Evolutionary conservation across 2,888 invertebrate species (phyloP).

Genomic region (Lithophane semibrunnea): DNA sequence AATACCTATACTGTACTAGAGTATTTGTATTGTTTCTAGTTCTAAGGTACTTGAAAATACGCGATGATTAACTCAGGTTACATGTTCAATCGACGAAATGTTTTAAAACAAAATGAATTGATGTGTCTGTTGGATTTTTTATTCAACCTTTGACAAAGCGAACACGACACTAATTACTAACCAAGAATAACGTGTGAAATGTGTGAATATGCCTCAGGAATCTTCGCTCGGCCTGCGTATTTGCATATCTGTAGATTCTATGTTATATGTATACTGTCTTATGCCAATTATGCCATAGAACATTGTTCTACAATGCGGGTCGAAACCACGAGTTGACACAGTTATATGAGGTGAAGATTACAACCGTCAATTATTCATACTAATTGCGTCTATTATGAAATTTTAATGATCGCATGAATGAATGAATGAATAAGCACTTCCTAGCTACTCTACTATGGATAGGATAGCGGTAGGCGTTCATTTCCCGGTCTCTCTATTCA

Average conservation of each 20-base stretch:
- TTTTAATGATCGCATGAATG: constrained; percentile 39
- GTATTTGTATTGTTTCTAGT: neutral
- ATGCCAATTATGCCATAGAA: neutral
- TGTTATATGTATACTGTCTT: neutral
- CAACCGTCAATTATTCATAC: constrained; percentile 42
- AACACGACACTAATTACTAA: constrained; percentile 17
- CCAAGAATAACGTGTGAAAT: neutral
- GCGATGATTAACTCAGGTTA: neutral
- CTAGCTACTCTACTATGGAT: neutral
- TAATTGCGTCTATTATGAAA: constrained; percentile 50
- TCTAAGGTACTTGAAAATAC: neutral
- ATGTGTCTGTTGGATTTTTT: neutral
- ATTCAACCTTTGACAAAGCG: constrained; percentile 9
- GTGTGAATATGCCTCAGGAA: constrained; percentile 21
- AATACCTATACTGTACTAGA: neutral
- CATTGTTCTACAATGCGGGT: constrained; percentile 10
- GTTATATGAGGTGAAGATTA: constrained; percentile 37
- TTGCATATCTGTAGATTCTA: too few relatives aligned
- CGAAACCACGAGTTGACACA: constrained; percentile 20
- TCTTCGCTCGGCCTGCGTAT: neutral
- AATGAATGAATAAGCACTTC: constrained; percentile 24
- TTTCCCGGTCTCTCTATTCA: neutral
- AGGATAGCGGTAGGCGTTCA: neutral
- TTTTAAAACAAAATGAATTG: constrained; percentile 10
- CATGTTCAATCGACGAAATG: neutral